These are phyloP conservation scores for Cettia cetti DNA, from an alignment of 2,113 vertebrate species.

Conservation along the genomic window DNA sequence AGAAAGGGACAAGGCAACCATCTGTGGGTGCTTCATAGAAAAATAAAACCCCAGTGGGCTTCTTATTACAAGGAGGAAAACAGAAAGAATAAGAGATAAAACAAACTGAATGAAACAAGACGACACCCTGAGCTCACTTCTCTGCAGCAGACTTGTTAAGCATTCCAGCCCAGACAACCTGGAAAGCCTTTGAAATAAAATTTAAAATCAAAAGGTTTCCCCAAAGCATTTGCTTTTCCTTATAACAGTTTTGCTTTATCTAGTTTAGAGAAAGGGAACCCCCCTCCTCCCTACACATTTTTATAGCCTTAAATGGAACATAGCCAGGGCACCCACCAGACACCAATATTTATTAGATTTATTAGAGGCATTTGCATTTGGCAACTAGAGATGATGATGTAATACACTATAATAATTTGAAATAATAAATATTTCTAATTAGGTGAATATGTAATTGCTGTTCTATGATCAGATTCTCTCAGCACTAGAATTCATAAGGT, in stretches of 20 bases:
- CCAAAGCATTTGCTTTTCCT: not conserved
- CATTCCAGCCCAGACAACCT: not conserved
- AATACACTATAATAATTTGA: not conserved
- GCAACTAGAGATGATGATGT: not conserved
- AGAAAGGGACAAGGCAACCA: not conserved
- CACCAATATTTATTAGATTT: not conserved
- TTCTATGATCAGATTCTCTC: not conserved
- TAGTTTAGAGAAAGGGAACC: not conserved
- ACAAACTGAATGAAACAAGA: not conserved
- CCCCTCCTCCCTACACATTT: not conserved
- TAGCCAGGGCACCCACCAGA: not conserved
- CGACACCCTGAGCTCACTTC: not conserved
- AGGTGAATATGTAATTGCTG: not conserved
- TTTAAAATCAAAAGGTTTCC: conserved; percentile 1
- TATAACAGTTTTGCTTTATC: not conserved
- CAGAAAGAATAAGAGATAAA: not conserved
- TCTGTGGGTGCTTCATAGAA: not conserved
- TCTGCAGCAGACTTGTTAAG: not conserved
- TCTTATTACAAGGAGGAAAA: not conserved
- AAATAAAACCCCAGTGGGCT: not conserved
- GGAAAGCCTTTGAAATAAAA: not conserved
- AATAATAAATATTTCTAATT: not conserved
- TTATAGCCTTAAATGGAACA: not conserved
- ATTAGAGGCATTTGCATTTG: not conserved
- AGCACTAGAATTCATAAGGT: not conserved